A percentile compares a stretch with the other conserved stretches of the same genome.
These are phyloP conservation scores for Carollia perspicillata DNA, from an alignment of 2,113 vertebrate genomes.

Conservation along the genomic window DNA sequence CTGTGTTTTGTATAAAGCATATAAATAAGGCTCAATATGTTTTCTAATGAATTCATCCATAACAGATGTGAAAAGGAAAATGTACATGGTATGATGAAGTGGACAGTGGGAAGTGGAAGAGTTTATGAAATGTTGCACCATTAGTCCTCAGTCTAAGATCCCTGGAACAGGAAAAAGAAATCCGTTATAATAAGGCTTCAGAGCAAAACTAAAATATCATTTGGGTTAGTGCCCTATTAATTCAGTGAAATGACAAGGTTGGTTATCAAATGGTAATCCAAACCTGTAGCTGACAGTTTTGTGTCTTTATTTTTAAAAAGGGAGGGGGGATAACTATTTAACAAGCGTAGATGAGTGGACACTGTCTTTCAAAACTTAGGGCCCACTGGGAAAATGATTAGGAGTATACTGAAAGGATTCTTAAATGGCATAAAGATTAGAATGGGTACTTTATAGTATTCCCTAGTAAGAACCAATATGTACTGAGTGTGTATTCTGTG, in stretches of 20 bases:
- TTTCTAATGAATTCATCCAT: not conserved
- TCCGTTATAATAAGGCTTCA: not conserved
- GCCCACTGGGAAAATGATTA: not conserved
- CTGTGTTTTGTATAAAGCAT: not conserved
- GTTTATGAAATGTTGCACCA: conserved; percentile 41
- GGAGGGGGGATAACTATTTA: not conserved
- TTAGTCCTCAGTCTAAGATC: conserved; percentile 13
- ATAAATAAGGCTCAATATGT: not conserved
- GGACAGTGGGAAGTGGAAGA: not conserved
- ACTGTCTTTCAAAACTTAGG: not conserved
- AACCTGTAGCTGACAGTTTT: not conserved
- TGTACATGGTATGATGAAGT: not conserved
- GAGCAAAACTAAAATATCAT: not conserved
- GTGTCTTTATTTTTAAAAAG: not conserved
- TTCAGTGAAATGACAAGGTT: not conserved
- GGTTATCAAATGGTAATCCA: not conserved
- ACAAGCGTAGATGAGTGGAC: not conserved
- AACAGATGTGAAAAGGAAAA: conserved; percentile 29
- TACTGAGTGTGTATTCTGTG: not conserved
- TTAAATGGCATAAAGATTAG: not conserved
- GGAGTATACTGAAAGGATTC: not conserved
- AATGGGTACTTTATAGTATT: not conserved
- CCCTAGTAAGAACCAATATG: not conserved
- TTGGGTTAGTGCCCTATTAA: not conserved
- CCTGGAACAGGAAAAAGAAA: not conserved